These are phyloP conservation scores for Charina bottae DNA, from an alignment of 2,113 vertebrate species.

Conservation along the genomic window DNA sequence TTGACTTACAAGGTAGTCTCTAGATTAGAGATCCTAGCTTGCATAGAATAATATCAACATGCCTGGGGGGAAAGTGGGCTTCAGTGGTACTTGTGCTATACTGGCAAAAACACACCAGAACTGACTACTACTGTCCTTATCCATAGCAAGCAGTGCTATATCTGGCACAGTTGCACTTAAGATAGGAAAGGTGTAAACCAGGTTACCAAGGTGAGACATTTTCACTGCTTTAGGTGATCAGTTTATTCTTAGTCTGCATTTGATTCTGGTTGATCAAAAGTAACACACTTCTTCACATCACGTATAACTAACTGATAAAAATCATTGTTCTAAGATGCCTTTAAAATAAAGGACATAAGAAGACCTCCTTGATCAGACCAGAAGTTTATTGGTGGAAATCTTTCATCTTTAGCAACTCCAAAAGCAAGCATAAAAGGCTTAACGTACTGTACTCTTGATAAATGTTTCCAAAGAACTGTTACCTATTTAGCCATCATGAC, in stretches of 20 bases:
- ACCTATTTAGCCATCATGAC: not conserved
- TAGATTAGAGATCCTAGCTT: not conserved
- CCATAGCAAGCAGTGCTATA: not conserved
- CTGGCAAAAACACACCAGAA: not conserved
- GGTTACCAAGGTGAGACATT: not conserved
- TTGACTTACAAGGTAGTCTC: not conserved
- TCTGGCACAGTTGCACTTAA: not conserved
- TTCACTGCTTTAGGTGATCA: not conserved
- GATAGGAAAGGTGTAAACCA: not conserved
- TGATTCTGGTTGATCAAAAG: conserved; percentile 27
- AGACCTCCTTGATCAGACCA: not conserved
- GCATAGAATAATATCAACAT: not conserved
- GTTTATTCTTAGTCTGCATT: not conserved
- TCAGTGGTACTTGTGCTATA: not conserved
- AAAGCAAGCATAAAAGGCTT: not conserved
- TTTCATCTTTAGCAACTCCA: not conserved
- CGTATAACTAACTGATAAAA: not conserved
- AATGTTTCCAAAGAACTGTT: not conserved
- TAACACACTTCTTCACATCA: not conserved
- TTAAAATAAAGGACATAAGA: not conserved
- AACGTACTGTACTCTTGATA: not conserved
- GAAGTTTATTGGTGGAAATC: not conserved
- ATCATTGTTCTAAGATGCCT: not conserved
- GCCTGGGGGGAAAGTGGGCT: not conserved
- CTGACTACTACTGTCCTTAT: not conserved